Evolutionary conservation across 1,140 invertebrate species (phyloP), one percentile per base, ranked within the genome.

Genomic region (Hormaphis cornu): DNA sequence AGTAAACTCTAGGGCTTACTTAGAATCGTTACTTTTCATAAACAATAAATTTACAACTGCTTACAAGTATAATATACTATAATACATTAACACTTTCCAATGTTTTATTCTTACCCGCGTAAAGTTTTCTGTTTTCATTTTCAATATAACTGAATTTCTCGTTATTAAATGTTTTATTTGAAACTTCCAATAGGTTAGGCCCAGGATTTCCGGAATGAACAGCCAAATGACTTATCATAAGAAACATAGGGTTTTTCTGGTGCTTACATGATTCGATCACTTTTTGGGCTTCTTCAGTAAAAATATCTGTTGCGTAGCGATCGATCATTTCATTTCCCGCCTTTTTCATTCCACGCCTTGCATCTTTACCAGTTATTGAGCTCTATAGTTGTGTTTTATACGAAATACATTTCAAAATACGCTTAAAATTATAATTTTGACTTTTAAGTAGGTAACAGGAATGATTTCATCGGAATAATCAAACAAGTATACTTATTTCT

Each of bases 221-320:
- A 0, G 91, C 90, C 46, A 90, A 81, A 76, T 94, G 90, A 0
- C 85, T 82, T 30, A 95, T 72, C 72, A 89, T 85, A n/a, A 95
- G 76, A 75, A 93, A 93, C 69, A 95, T 76, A 0, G 91, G 89
- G 14, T 76, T 74, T 0, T 53, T 66, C 0, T 69, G 71, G 14
- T 76, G 70, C 48, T 80, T 73, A 72, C 87, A 86, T 4, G 76
- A 75, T 4, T 74, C 61, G 18, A 87, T 85, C 10, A 85, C 76
- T 26, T 77, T 73, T 12, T 80, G 75, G 1, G 83, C 82, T 73
- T 82, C 79, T 2, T 82, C 73, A 0, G 84, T 82, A 66, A 85
- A 82, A 18, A 86, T 48, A 69, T 84, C 81, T 4, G 85, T 86
- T 8, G 83, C 79, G 73, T 85, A 86, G 7, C 79, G 77, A 70